Evolutionary conservation across 2,797 vertebrate genomes (phyloP).

Genomic region (Ambastaia sidthimunki): DNA sequence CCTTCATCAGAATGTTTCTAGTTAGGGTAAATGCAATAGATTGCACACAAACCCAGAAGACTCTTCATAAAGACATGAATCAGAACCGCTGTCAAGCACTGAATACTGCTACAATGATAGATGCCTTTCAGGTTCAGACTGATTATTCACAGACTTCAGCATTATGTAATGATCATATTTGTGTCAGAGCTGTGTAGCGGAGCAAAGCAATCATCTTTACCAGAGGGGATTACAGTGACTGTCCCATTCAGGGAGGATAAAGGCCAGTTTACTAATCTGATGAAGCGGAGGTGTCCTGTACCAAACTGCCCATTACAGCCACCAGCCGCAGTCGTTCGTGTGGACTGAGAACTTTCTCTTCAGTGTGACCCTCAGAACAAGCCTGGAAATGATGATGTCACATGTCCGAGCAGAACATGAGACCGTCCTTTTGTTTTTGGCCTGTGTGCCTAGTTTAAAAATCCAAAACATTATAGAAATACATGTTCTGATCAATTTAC

Average conservation of each 20-base stretch:
- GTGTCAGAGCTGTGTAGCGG: constrained; percentile 52
- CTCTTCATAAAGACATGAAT: background rate
- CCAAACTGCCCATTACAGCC: constrained; percentile 41
- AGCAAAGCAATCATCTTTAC: constrained; percentile 80
- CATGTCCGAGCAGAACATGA: constrained; percentile 12
- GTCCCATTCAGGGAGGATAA: constrained; percentile 76
- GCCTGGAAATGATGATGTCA: constrained; percentile 3
- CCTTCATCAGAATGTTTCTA: too few species aligned
- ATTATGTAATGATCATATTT: constrained; percentile 41
- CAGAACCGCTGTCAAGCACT: background rate
- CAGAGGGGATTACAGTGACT: constrained; percentile 80
- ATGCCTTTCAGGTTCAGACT: background rate
- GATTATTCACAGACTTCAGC: constrained; percentile 1
- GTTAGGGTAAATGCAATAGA: constrained; percentile 32
- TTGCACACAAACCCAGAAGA: background rate
- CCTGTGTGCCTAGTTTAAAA: background rate
- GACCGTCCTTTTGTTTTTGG: background rate
- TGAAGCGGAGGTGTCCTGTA: constrained; percentile 41
- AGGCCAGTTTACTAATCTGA: constrained; percentile 56
- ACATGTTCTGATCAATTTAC: background rate
- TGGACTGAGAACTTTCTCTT: constrained; percentile 37
- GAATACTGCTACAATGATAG: background rate
- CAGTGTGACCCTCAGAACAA: background rate
- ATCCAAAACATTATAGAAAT: background rate
- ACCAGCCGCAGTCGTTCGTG: constrained; percentile 19